Conservation (phyloP, 2,113 vertebrate species). For the Numida meleagris region DNA sequence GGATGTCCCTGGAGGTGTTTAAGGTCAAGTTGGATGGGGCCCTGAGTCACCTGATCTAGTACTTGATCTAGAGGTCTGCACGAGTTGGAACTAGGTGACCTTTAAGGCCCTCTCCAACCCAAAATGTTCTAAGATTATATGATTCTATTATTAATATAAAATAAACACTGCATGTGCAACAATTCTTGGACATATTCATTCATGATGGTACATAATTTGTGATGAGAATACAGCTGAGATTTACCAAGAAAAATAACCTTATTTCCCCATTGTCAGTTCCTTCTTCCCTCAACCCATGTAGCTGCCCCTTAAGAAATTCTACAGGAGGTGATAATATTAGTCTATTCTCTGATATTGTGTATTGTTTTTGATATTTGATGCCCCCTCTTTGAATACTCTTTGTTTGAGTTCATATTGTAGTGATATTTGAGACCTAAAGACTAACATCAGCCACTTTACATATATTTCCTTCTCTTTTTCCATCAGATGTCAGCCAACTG, state of each 20-base stretch:
- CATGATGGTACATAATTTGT: not conserved
- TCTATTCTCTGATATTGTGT: not conserved
- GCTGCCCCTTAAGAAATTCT: fast-evolving
- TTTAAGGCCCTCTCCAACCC: too few species aligned
- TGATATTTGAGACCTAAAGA: not conserved
- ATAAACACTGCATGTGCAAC: not conserved
- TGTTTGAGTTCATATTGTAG: not conserved
- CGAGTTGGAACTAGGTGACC: too few species aligned
- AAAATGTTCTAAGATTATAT: too few species aligned
- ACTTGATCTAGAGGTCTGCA: too few species aligned
- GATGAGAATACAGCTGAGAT: fast-evolving
- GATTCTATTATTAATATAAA: not conserved
- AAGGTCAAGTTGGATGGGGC: too few species aligned
- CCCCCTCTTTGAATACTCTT: not conserved
- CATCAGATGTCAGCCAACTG: not conserved
- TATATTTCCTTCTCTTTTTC: not conserved
- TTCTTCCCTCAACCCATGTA: not conserved
- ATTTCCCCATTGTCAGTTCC: not conserved
- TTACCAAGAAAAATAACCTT: not conserved
- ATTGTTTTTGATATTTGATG: not conserved
- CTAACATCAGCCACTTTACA: not conserved
- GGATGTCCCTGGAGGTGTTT: too few species aligned
- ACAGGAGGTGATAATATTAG: not conserved
- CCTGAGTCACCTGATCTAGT: not conserved
- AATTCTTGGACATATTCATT: not conserved